These are phyloP conservation scores for Cryptoprocta ferox DNA, from an alignment of 2,797 vertebrate species.

Conservation along the genomic window DNA sequence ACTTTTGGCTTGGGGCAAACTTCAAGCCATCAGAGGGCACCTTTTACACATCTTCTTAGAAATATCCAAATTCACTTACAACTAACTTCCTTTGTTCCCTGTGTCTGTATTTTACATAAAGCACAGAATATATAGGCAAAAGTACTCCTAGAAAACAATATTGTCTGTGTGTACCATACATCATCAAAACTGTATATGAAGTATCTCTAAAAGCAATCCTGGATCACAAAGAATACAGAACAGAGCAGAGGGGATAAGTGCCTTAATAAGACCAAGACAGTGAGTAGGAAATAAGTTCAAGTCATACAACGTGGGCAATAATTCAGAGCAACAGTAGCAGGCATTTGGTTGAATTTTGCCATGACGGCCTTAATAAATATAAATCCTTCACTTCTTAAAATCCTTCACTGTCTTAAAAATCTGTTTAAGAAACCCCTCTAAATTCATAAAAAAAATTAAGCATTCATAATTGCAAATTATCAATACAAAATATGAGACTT, in stretches of 20 bases:
- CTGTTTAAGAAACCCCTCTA: not conserved
- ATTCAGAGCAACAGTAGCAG: not conserved
- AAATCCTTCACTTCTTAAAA: not conserved
- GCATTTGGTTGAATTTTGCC: not conserved
- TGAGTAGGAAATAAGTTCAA: not conserved
- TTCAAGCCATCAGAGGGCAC: not conserved
- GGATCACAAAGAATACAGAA: not conserved
- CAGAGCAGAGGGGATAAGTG: not conserved
- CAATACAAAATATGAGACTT: not conserved
- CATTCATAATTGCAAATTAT: not conserved
- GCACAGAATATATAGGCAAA: not conserved
- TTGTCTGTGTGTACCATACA: not conserved
- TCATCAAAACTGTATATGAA: not conserved
- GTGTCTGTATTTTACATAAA: not conserved
- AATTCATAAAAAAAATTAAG: not conserved
- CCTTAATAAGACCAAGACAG: not conserved
- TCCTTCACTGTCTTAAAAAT: not conserved
- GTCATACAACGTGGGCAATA: not conserved
- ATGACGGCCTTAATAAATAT: not conserved
- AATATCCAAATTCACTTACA: slow-evolving; percentile 21
- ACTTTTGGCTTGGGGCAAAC: not conserved
- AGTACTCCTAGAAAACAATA: not conserved
- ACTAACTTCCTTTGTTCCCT: not conserved
- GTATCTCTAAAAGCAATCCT: not conserved
- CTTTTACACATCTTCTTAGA: not conserved